Evolutionary conservation across 2,113 vertebrate genomes (phyloP), one percentile per base, ranked within the genome.

Genomic region (Saccopteryx bilineata): DNA sequence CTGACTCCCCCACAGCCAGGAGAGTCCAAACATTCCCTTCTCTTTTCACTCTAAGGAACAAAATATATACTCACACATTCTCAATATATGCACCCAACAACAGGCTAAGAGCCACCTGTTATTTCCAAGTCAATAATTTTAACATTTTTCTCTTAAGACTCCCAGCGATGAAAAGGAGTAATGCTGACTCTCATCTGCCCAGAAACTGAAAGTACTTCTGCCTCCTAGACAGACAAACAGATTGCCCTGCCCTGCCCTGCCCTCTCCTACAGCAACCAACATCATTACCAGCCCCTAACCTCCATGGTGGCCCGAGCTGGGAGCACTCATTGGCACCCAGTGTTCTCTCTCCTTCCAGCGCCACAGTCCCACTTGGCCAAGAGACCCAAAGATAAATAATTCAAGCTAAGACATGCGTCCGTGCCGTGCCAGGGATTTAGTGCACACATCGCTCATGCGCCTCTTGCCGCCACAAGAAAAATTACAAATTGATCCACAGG

Each of bases 311-410:
- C 8, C 83, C 76, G 50, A 17, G 65, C 8, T 24, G 1, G 7
- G 65, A 65, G 17, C 31, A 80, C n/a, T 91, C 4, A 18, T n/a
- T 21, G 1, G 84, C 26, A 80, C n/a, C 0, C 0, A 14, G 46
- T 0, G 2, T 24, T 23, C 52, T 26, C 23, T 60, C 68, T 83
- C 15, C 26, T 74, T 33, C 31, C 54, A 33, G 39, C 39, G 69
- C n/a, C n/a, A 4, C 2, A 8, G 14, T 6, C 2, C 81, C 7
- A 28, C 74, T 94, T 72, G 23, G 90, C 48, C 81, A 31, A 93
- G 87, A 46, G 81, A 79, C 75, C 75, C 96, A 66, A 76, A 92
- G 96, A 97, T 97, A 71, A 98, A 98, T 98, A 98, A 98, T 98
- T 97, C 97, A 98, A 87, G 48, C 83, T 90, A 1, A 96, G 97